A percentile compares a stretch with the other conserved stretches of the same genome.
Evolutionary conservation across 1,140 invertebrate species (phyloP).

Genomic region (Augochlora pura): DNA sequence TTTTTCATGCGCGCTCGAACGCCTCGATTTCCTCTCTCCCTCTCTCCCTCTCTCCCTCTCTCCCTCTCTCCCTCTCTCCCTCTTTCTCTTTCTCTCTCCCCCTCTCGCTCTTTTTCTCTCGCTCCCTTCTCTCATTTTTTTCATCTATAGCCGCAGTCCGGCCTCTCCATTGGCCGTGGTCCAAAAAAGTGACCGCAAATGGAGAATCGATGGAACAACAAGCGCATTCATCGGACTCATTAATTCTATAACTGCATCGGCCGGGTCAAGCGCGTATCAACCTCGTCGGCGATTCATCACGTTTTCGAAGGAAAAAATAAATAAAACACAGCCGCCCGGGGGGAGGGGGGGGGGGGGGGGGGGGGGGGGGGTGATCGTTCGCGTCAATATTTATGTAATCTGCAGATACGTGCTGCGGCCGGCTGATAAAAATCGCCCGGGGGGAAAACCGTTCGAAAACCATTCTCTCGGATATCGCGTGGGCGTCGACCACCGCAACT

Average conservation of each 20-base stretch:
- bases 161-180: conserved; percentile 21
- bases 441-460: no score
- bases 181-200: conserved; percentile 48
- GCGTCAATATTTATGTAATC: not conserved
- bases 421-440: not conserved
- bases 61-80: not conserved
- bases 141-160: conserved; percentile 5
- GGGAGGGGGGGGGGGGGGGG: no score
- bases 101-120: no score
- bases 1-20: conserved; percentile 48
- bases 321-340: not conserved
- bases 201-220: conserved; percentile 58
- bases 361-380: not conserved
- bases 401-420: not conserved
- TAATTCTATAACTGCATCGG: conserved; percentile 43
- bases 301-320: conserved; percentile 33
- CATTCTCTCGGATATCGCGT: no score
- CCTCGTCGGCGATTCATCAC: conserved; percentile 14
- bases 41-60: no score
- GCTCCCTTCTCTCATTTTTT: no score
- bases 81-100: not conserved
- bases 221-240: conserved; percentile 58
- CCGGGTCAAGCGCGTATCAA: not conserved
- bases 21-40: conserved; percentile 41
- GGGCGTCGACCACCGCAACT: not conserved